Evolutionary conservation across 1,140 invertebrate species (phyloP).

Genomic region (Trinorchestia longiramus): DNA sequence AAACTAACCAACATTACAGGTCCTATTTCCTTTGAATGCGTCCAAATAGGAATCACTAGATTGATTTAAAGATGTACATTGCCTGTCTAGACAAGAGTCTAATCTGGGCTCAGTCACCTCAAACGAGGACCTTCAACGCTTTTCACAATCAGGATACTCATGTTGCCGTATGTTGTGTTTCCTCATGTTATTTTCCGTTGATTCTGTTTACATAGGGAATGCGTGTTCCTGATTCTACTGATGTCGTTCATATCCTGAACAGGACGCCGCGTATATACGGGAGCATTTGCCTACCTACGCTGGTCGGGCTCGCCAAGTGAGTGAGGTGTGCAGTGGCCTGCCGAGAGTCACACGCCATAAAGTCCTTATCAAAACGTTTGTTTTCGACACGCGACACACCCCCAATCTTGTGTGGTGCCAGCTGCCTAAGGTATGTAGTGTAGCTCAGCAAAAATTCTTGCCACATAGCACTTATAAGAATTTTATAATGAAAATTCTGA

Average conservation of each 20-base stretch:
- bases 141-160: too few relatives aligned
- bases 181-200: too few relatives aligned
- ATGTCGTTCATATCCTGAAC: neutral
- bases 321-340: slow-evolving; percentile 6
- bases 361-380: slow-evolving; percentile 24
- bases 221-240: neutral
- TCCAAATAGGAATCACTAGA: neutral
- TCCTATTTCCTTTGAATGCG: neutral
- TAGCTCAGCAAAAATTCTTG: too few relatives aligned
- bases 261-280: slow-evolving; percentile 55
- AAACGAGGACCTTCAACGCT: too few relatives aligned
- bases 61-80: neutral
- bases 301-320: slow-evolving; percentile 53
- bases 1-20: neutral
- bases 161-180: too few relatives aligned
- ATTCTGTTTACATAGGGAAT: neutral
- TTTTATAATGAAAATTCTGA: too few relatives aligned
- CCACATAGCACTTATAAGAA: too few relatives aligned
- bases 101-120: too few relatives aligned
- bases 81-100: neutral
- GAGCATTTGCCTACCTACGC: slow-evolving; percentile 43
- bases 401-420: slow-evolving; percentile 62
- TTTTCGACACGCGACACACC: slow-evolving; percentile 56
- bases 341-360: neutral
- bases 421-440: slow-evolving; percentile 48